These are phyloP conservation scores for Betta splendens DNA, from an alignment of 2,797 vertebrate genomes.

Conservation along the genomic window DNA sequence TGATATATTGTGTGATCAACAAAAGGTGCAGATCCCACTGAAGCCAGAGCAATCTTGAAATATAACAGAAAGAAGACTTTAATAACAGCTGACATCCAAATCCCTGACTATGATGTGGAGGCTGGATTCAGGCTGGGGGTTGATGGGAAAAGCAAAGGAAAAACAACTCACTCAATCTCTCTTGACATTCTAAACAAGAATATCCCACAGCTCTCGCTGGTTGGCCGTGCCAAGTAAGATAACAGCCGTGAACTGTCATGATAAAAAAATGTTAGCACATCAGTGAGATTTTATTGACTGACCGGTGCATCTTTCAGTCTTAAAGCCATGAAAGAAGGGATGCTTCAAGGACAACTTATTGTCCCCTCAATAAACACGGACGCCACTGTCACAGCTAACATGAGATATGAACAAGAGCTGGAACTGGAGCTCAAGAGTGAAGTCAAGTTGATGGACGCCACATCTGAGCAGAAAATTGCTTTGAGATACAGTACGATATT, in stretches of 20 bases:
- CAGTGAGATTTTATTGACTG: conserved; percentile 10
- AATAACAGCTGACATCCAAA: conserved; percentile 84
- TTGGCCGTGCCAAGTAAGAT: conserved; percentile 86
- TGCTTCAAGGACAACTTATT: conserved; percentile 83
- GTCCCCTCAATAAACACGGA: conserved; percentile 82
- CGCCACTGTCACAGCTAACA: conserved; percentile 79
- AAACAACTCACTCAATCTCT: conserved; percentile 81
- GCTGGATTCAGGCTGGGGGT: conserved; percentile 85
- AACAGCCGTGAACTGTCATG: conserved; percentile 6
- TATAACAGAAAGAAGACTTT: conserved; percentile 85
- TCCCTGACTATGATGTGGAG: conserved; percentile 86
- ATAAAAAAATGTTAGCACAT: background rate
- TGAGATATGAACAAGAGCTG: conserved; percentile 74
- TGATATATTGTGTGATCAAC: conserved; percentile 13
- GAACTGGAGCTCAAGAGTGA: conserved; percentile 84
- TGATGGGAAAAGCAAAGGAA: conserved; percentile 76
- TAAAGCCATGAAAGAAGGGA: conserved; percentile 78
- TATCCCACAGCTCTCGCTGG: conserved; percentile 85
- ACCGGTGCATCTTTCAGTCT: conserved; percentile 71
- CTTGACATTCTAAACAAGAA: conserved; percentile 90
- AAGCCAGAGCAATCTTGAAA: conserved; percentile 81
- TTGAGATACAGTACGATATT: conserved; percentile 85
- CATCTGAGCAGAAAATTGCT: conserved; percentile 79
- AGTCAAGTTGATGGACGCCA: conserved; percentile 75
- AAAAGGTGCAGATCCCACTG: conserved; percentile 81